Evolutionary conservation across 1,140 invertebrate species (phyloP), one percentile per base, ranked within the genome.

Genomic region (Pseudomyrmex gracilis): DNA sequence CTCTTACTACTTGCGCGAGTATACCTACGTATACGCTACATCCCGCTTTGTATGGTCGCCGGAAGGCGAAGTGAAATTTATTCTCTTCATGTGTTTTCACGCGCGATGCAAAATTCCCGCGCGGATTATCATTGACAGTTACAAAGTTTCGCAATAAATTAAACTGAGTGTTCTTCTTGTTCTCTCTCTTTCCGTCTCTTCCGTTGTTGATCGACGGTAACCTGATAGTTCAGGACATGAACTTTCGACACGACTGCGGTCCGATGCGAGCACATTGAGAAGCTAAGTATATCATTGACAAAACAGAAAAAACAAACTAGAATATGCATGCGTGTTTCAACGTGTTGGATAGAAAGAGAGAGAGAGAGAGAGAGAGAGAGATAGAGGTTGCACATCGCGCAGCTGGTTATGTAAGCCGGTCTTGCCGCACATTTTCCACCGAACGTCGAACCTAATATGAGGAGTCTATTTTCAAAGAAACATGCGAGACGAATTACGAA

Each of bases 251-350:
- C 47, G n/a, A 2, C 24, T 2, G 7, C 34, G 57, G 15, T 22
- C 9, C 45, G 8, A 20, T 49, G 45, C n/a, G 22, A 17, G 17
- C 20, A 4, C 24, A 10, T 15, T 22, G 43, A 70, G 55, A 58
- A 60, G 66, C 51, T 83, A 76, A 85, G 70, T 87, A 85, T 85
- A 87, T 71, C 84, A 82, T 85, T 55, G 51, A 85, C 73, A 80
- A 73, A 86, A 17, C 53, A 86, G 67, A 55, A 70, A 66, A 60
- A 74, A 86, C 34, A 15, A 85, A 53, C 17, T 60, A 61, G 70
- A 85, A 70, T 78, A 78, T 61, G 86, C 80, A 82, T 83, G 73
- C 53, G 66, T 34, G 47, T 55, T 34, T 34, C 24, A 34, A 83
- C 73, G 80, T 73, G 47, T 47, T 10, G 57, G 15, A 80, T 22